Percentiles rank a stretch among this genome's conserved stretches.
Evolutionary conservation across 1,140 invertebrate genomes (phyloP).

Genomic region (Maniola jurtina): DNA sequence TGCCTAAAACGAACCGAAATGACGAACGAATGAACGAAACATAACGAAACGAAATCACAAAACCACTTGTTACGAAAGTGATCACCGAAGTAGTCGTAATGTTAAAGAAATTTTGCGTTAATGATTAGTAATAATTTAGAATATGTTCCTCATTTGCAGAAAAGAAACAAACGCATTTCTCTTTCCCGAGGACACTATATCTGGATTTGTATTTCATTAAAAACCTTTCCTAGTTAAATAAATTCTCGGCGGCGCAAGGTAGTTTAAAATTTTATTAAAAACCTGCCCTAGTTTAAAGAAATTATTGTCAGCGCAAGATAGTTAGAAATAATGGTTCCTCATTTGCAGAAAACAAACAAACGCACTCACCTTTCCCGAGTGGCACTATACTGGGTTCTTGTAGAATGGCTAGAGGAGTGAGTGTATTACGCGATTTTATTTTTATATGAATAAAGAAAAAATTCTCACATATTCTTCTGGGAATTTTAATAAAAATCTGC

Average conservation of each 20-base stretch:
- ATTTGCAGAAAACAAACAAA: slow-evolving; percentile 28
- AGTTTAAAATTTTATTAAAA: background rate
- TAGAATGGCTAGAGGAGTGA: no score
- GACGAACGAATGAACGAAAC: no score
- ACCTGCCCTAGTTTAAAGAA: background rate
- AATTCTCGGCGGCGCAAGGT: background rate
- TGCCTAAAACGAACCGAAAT: no score
- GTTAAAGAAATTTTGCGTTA: background rate
- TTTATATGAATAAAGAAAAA: no score
- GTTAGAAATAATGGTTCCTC: slow-evolving; percentile 9
- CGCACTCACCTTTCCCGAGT: slow-evolving; percentile 84
- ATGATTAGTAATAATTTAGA: background rate
- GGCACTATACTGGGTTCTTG: no score
- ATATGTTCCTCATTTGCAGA: slow-evolving; percentile 10
- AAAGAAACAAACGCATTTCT: slow-evolving; percentile 65
- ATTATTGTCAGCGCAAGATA: background rate
- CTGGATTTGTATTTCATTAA: background rate
- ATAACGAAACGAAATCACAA: no score
- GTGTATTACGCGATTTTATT: no score
- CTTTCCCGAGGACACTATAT: no score
- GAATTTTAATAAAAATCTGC: background rate
- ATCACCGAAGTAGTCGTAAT: no score
- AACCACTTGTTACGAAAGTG: no score
- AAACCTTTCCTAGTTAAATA: background rate
- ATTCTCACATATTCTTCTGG: no score